A percentile compares a stretch with the other conserved stretches of the same genome.
Evolutionary conservation across 2,797 vertebrate species (phyloP).

Genomic region (Oophaga sylvatica): DNA sequence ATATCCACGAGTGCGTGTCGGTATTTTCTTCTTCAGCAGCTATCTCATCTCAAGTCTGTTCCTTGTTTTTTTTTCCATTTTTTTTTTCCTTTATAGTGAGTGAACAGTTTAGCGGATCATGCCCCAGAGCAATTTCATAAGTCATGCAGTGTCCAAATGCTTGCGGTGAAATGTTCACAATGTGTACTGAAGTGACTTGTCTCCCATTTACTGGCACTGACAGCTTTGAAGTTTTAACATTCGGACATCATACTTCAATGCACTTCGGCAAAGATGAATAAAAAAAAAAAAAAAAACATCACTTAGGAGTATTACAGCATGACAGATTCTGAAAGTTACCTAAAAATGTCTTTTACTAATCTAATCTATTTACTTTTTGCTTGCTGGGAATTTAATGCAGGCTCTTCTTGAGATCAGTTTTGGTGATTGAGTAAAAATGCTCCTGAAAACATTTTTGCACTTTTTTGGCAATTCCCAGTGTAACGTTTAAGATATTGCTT

Average conservation of each 20-base stretch:
- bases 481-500: not conserved
- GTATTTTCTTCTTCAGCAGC: not conserved
- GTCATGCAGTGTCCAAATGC: not conserved
- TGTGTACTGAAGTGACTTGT: slow-evolving; percentile 20
- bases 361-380: not conserved
- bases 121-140: slow-evolving; percentile 13
- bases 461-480: no score
- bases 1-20: not conserved
- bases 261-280: not conserved
- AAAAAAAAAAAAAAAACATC: slow-evolving; percentile 12
- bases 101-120: slow-evolving; percentile 21
- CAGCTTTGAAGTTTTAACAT: slow-evolving; percentile 29
- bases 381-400: not conserved
- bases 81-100: not conserved
- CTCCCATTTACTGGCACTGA: slow-evolving; percentile 25
- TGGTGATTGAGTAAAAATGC: not conserved
- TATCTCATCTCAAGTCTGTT: not conserved
- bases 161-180: slow-evolving; percentile 35
- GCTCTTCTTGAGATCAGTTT: not conserved
- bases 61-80: not conserved
- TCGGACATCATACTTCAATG: slow-evolving; percentile 33
- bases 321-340: not conserved
- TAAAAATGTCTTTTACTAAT: not conserved
- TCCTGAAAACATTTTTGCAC: not conserved
- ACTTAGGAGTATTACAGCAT: slow-evolving; percentile 5